phyloP scores from a whole-genome alignment of 2,797 vertebrate species.

The Liasis olivaceus region DNA sequence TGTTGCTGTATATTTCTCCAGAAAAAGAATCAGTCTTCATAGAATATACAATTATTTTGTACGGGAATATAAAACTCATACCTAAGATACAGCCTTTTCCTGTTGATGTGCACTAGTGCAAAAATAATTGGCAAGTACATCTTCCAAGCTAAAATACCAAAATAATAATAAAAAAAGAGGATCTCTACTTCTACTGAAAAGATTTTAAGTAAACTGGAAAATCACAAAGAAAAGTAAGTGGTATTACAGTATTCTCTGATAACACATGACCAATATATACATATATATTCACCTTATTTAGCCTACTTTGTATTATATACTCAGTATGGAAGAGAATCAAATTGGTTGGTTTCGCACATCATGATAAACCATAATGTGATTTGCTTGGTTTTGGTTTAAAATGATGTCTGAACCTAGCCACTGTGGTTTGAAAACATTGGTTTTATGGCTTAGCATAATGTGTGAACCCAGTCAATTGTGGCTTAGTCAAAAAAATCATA shows the following conservation, averaged over 20 bases:
- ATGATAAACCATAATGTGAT: background rate
- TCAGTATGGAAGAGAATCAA: conserved; percentile 27
- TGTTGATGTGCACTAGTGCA: conserved; percentile 78
- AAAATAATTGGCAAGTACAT: conserved; percentile 81
- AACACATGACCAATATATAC: background rate
- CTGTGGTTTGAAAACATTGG: background rate
- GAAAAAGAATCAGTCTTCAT: conserved; percentile 83
- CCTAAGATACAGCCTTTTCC: conserved; percentile 75
- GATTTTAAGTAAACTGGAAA: conserved; percentile 64
- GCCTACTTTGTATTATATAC: conserved; percentile 72
- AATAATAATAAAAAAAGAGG: conserved; percentile 51
- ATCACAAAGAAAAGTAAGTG: conserved; percentile 66
- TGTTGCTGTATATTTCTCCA: conserved; percentile 83
- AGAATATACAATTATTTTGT: conserved; percentile 86
- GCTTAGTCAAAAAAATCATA: background rate
- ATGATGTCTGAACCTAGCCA: background rate
- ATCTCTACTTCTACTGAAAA: conserved; percentile 71
- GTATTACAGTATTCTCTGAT: conserved; percentile 26
- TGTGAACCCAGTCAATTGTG: background rate
- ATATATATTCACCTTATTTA: conserved; percentile 48
- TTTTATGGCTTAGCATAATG: background rate
- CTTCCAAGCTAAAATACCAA: conserved; percentile 62
- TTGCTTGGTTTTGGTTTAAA: background rate
- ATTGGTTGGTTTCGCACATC: background rate
- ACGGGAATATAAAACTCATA: conserved; percentile 80